phyloP scores from a whole-genome alignment of 2,888 invertebrate genomes.

The Acrobasis consociella region DNA sequence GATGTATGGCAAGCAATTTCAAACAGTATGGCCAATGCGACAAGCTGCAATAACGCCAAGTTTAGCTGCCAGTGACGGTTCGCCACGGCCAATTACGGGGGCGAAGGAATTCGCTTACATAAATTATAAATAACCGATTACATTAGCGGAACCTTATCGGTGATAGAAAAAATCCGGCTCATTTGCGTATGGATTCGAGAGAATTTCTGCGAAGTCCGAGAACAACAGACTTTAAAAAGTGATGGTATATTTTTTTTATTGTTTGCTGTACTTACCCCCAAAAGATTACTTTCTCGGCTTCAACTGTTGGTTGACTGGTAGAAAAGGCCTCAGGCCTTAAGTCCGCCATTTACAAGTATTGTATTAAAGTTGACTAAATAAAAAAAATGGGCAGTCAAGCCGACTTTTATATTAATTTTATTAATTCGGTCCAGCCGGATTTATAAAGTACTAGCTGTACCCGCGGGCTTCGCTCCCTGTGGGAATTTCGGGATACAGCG shows the following conservation, averaged over 20 bases:
- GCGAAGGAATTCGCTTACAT: constrained; percentile 4
- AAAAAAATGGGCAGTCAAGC: no score
- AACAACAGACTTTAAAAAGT: neutral
- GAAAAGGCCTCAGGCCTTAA: no score
- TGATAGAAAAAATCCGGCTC: neutral
- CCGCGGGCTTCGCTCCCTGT: no score
- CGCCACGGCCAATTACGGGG: constrained; percentile 5
- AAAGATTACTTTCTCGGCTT: no score
- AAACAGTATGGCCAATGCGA: neutral
- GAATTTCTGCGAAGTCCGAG: neutral
- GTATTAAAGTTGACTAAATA: no score
- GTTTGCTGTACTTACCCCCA: no score
- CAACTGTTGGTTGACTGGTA: no score
- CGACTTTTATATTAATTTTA: neutral
- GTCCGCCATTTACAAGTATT: no score
- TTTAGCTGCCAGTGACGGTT: constrained; percentile 12
- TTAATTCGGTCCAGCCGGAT: no score
- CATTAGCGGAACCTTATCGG: neutral
- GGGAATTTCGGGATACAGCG: no score
- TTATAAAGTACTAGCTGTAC: no score
- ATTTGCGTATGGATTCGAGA: constrained; percentile 8
- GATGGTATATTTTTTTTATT: no score
- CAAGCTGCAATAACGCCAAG: constrained; percentile 1
- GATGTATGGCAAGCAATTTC: neutral
- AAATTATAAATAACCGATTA: constrained; percentile 3